Percentiles rank a stretch among this genome's conserved stretches.
Conservation (phyloP, 2,113 vertebrate species). For the Callospermophilus lateralis region DNA sequence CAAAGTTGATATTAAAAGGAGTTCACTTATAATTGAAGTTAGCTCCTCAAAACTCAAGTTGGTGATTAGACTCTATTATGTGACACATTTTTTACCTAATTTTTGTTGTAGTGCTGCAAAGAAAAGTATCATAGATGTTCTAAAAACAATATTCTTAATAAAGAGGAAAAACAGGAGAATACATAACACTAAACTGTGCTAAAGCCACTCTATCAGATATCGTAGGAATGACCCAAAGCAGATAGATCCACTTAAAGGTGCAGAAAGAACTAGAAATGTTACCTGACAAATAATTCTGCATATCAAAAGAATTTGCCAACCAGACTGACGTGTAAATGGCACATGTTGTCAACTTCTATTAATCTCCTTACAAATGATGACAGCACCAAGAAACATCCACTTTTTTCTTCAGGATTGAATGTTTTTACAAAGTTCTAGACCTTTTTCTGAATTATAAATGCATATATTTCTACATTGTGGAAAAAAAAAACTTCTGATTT, state of each 20-base stretch:
- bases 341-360: slow-evolving; percentile 86
- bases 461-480: background rate
- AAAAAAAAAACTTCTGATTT: background rate
- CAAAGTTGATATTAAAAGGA: background rate
- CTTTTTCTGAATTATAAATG: slow-evolving; percentile 72
- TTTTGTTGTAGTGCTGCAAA: background rate
- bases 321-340: slow-evolving; percentile 85
- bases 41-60: background rate
- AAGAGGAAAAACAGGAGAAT: slow-evolving; percentile 65
- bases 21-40: background rate
- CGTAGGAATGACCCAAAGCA: slow-evolving; percentile 75
- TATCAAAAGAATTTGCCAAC: slow-evolving; percentile 86
- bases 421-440: slow-evolving; percentile 73
- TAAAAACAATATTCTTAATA: slow-evolving; percentile 48
- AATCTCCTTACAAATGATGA: slow-evolving; percentile 85
- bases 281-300: slow-evolving; percentile 86
- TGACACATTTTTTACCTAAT: background rate
- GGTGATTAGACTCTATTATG: background rate
- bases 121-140: background rate
- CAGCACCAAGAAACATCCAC: slow-evolving; percentile 81
- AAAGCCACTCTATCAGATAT: slow-evolving; percentile 29
- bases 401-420: slow-evolving; percentile 77
- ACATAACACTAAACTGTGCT: slow-evolving; percentile 52
- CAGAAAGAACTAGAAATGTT: slow-evolving; percentile 79
- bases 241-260: slow-evolving; percentile 77